These are phyloP conservation scores for Diabrotica balteata DNA, from an alignment of 2,888 invertebrate genomes.

Conservation along the genomic window DNA sequence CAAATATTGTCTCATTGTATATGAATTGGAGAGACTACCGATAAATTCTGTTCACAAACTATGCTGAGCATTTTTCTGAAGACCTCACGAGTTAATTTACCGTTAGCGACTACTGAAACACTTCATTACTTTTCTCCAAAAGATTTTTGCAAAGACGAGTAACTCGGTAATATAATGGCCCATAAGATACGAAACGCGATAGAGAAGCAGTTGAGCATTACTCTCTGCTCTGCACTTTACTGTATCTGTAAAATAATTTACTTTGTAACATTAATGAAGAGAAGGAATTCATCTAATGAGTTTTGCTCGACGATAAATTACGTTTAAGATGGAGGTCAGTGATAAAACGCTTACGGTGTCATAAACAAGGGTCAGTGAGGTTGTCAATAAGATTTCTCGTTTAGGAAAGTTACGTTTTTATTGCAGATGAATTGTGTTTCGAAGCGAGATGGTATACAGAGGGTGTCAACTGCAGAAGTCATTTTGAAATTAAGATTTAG, in stretches of 20 bases:
- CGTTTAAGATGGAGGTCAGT: conserved; percentile 21
- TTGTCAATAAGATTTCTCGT: background rate
- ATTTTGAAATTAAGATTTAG: no score
- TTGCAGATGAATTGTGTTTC: background rate
- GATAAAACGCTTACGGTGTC: conserved; percentile 15
- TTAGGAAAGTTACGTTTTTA: background rate
- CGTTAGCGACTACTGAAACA: conserved; percentile 17
- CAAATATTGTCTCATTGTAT: no score
- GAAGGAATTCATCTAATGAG: conserved; percentile 27
- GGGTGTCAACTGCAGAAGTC: no score
- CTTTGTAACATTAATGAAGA: conserved; percentile 29
- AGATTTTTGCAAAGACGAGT: conserved; percentile 24
- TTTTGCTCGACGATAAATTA: conserved; percentile 17
- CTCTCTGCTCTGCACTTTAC: background rate
- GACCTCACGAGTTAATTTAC: conserved; percentile 21
- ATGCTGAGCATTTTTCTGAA: background rate
- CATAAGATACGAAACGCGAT: background rate
- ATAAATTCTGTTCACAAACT: no score
- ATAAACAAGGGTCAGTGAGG: background rate
- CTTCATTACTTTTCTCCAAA: conserved; percentile 21
- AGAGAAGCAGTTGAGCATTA: background rate
- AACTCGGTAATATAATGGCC: conserved; percentile 14
- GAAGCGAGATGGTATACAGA: no score
- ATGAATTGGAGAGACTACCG: no score
- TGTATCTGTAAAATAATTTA: conserved; percentile 23